Base-by-base conservation (phyloP, 1,140 invertebrate genomes). In the Bilobella aurantiaca region DNA sequence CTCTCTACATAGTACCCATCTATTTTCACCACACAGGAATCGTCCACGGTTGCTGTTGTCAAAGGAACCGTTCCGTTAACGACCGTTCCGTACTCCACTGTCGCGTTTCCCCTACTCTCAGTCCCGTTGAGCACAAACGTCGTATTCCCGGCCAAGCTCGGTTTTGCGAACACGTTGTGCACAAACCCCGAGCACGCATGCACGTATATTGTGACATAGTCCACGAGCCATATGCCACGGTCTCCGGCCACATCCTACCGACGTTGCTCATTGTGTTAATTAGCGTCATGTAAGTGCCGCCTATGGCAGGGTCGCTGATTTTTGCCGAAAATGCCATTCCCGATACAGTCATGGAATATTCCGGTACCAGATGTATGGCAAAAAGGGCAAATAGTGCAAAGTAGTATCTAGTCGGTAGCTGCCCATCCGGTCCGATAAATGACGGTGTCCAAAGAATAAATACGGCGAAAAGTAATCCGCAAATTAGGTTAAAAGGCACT, bases 261-360 rank as follows among this genome's bases (percentile, higher is more conserved):
- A 86, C 73, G 76, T 86, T 86, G 31, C 79, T 77, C 21, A 86
- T 73, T 3, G 85, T 86, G 67, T 86, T 86, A 18, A 86, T 74
- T 5, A 86, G 72, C 1, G 84, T 87, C 85, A 87, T 87, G 74
- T 87, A 86, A 2, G 85, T 86, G 18, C 85, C 85, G 18, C 85
- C 84, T 59, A 87, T 83, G n/a, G 77, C 75, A 2, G 84, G 82
- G 75, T 87, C 85, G 73, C 82, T 83, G 56, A 86, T 78, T 27
- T 81, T 80, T 14, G 83, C 83, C 73, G 81, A 78, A 74, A 86
- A 86, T 8, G 81, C 80, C 82, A 85, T 84, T 62, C 78, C 70
- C 23, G 80, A 75, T 16, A 86, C 82, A 77, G 83, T 84, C 77
- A 84, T 83, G 69, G 81, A 79, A 68, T 82, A 82, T 2, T 77